Conservation (phyloP, 1,140 invertebrate species). For the Probaryconus sp. region DNA sequence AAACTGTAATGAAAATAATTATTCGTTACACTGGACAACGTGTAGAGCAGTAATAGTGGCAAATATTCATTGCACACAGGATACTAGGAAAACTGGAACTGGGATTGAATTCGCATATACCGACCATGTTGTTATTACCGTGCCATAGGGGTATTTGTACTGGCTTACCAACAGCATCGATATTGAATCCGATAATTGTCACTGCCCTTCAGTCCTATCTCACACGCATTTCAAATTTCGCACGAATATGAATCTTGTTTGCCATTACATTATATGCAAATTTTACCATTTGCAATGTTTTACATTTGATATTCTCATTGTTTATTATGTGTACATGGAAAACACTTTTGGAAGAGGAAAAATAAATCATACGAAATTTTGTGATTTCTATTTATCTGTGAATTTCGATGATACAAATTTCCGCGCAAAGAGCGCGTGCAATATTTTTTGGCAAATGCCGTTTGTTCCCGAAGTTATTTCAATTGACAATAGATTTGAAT, state of each 20-base stretch:
- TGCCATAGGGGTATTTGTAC: conserved; percentile 77
- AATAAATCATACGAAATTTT: too few species aligned
- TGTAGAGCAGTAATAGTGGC: conserved; percentile 53
- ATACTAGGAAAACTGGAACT: conserved; percentile 54
- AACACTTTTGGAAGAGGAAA: too few species aligned
- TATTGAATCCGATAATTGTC: conserved; percentile 78
- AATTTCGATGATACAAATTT: too few species aligned
- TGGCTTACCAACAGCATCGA: conserved; percentile 77
- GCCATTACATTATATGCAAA: conserved; percentile 58
- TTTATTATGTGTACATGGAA: too few species aligned
- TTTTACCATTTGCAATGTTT: conserved; percentile 30
- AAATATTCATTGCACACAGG: conserved; percentile 69
- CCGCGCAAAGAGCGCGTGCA: too few species aligned
- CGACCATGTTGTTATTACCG: conserved; percentile 77
- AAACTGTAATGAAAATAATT: neutral
- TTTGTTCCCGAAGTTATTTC: too few species aligned
- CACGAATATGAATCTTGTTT: conserved; percentile 38
- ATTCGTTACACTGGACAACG: neutral
- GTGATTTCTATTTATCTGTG: too few species aligned
- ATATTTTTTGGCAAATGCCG: too few species aligned
- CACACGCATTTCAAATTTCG: conserved; percentile 32
- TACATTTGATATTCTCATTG: too few species aligned
- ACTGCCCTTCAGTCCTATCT: conserved; percentile 64
- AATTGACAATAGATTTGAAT: too few species aligned
- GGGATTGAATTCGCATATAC: conserved; percentile 72